Percentiles rank a stretch among this genome's conserved stretches.
phyloP scores from a whole-genome alignment of 2,888 invertebrate species.

The Himalopsyche kuldschensis region DNA sequence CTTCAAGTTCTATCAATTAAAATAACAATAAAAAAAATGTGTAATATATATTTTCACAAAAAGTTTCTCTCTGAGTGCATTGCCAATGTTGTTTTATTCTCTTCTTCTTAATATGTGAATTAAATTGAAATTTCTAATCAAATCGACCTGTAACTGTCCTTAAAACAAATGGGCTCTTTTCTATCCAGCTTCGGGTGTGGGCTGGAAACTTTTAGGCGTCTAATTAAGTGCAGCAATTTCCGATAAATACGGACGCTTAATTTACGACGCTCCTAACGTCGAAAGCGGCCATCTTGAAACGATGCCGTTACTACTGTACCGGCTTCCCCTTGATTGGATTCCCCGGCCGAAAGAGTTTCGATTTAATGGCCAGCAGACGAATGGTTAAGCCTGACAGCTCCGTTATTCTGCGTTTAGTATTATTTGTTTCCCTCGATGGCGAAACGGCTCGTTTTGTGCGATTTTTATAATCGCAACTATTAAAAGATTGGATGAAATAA shows the following conservation, averaged over 20 bases:
- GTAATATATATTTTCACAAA: too few species aligned
- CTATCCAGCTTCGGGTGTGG: not conserved
- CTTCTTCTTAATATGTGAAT: too few species aligned
- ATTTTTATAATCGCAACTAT: not conserved
- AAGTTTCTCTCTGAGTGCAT: too few species aligned
- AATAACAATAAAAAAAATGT: too few species aligned
- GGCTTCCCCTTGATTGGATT: not conserved
- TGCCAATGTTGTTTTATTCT: too few species aligned
- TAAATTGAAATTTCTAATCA: not conserved
- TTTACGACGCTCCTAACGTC: constrained; percentile 2
- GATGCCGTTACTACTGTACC: not conserved
- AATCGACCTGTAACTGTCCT: not conserved
- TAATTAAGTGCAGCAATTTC: constrained; percentile 18
- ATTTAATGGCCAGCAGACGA: not conserved
- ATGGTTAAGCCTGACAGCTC: not conserved
- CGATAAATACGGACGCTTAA: constrained; percentile 13
- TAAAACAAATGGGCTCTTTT: not conserved
- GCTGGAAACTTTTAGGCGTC: not conserved
- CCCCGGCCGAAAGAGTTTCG: not conserved
- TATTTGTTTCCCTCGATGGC: not conserved
- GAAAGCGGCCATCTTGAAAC: not conserved
- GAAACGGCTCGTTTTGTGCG: not conserved
- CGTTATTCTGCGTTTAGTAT: not conserved
- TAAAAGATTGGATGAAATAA: too few species aligned
- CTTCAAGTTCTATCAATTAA: too few species aligned